These are phyloP conservation scores for Carcharodon carcharias DNA, from an alignment of 2,797 vertebrate species.

Conservation along the genomic window DNA sequence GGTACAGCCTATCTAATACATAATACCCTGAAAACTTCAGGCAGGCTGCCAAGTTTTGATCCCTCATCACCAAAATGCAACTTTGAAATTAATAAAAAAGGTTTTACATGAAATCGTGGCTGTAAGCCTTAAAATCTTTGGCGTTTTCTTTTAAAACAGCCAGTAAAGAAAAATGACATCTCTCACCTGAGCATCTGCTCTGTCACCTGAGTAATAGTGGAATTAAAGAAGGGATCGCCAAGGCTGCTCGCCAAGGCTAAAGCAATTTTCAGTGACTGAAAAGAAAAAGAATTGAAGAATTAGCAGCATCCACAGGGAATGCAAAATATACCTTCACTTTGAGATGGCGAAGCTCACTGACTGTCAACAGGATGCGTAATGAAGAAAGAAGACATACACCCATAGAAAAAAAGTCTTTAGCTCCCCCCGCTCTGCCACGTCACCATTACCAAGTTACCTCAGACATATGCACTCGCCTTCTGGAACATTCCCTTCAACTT, in stretches of 20 bases:
- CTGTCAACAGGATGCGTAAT: background rate
- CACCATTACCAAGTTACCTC: background rate
- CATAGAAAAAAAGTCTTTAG: background rate
- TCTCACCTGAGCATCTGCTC: constrained; percentile 80
- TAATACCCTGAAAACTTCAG: background rate
- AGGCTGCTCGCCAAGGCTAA: constrained; percentile 77
- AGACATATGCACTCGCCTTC: background rate
- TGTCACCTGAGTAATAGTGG: constrained; percentile 65
- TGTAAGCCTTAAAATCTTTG: background rate
- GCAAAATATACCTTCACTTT: background rate
- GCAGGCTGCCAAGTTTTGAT: background rate
- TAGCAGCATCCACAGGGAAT: background rate
- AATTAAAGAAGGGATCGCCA: constrained; percentile 76
- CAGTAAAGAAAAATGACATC: background rate
- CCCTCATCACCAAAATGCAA: background rate
- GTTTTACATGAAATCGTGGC: background rate
- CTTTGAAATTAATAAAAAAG: background rate
- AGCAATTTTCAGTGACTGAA: constrained; percentile 84
- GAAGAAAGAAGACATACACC: background rate
- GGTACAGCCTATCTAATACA: background rate
- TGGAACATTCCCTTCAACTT: background rate
- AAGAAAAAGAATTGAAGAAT: constrained; percentile 39
- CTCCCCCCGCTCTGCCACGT: background rate
- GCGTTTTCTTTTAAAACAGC: background rate
- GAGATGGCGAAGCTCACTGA: background rate